Conservation (phyloP, 2,113 vertebrate species). For the Ceyx margarethae region DNA sequence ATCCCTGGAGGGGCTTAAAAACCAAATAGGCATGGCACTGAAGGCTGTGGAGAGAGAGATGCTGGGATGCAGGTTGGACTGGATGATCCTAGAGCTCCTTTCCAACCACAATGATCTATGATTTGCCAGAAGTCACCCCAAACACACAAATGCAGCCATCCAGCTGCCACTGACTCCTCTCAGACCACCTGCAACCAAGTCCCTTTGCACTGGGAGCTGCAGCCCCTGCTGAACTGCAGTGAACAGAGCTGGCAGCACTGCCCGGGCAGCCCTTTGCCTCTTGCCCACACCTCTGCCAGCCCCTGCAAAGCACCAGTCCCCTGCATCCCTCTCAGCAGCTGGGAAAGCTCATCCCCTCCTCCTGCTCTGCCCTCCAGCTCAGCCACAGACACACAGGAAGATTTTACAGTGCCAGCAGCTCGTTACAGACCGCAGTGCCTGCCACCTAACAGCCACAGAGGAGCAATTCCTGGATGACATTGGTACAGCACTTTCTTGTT, state of each 20-base stretch:
- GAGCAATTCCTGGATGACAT: background rate
- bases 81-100: too few species aligned
- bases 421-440: background rate
- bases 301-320: background rate
- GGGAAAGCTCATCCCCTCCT: background rate
- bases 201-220: background rate
- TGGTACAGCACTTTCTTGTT: background rate
- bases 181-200: background rate
- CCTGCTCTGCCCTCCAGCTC: background rate
- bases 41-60: too few species aligned
- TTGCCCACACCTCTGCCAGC: background rate
- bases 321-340: background rate
- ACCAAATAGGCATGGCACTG: too few species aligned
- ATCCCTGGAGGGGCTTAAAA: too few species aligned
- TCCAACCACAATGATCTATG: too few species aligned
- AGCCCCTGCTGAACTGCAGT: background rate
- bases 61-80: too few species aligned
- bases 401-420: background rate
- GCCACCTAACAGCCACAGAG: slow-evolving; percentile 12
- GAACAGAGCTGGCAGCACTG: background rate
- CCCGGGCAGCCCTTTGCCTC: background rate
- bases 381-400: background rate
- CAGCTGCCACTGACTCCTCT: background rate
- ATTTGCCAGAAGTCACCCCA: background rate
- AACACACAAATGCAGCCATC: background rate